Percentiles rank a stretch among this genome's conserved stretches.
These are phyloP conservation scores for Adelognathus sp. DNA, from an alignment of 2,888 invertebrate genomes.

Conservation along the genomic window DNA sequence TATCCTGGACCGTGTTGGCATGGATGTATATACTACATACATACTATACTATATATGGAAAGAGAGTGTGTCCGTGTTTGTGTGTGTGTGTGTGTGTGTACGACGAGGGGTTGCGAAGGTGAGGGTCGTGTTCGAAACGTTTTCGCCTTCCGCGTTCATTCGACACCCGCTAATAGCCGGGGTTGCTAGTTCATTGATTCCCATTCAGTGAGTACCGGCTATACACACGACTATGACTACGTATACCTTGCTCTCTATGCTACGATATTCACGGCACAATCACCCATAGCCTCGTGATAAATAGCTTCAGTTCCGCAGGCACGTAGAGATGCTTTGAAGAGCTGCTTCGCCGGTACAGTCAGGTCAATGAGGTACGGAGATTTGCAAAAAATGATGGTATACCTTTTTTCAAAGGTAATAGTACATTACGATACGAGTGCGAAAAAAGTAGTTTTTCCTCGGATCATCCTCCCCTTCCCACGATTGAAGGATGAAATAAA, in stretches of 20 bases:
- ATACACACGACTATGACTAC: not conserved
- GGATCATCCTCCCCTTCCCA: too few relatives aligned
- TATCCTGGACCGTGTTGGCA: not conserved
- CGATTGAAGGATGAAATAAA: too few relatives aligned
- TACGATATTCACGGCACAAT: not conserved
- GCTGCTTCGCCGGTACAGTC: too few relatives aligned
- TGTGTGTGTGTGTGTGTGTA: too few relatives aligned
- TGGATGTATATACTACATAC: too few relatives aligned
- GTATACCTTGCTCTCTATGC: not conserved
- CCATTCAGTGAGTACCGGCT: not conserved
- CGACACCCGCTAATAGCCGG: slow-evolving; percentile 36
- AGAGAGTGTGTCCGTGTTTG: too few relatives aligned
- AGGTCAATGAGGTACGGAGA: too few relatives aligned
- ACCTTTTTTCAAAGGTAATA: too few relatives aligned
- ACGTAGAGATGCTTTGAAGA: not conserved
- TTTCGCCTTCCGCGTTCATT: slow-evolving; percentile 16
- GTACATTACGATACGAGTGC: too few relatives aligned
- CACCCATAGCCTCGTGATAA: not conserved
- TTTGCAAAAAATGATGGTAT: too few relatives aligned
- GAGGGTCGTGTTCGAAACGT: not conserved
- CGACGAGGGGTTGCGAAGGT: not conserved
- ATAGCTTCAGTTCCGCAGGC: not conserved
- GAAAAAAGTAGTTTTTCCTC: too few relatives aligned
- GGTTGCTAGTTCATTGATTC: slow-evolving; percentile 23
- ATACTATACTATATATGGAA: too few relatives aligned